Conservation (phyloP, 2,113 vertebrate genomes). For the Phylloscopus trochiloides region DNA sequence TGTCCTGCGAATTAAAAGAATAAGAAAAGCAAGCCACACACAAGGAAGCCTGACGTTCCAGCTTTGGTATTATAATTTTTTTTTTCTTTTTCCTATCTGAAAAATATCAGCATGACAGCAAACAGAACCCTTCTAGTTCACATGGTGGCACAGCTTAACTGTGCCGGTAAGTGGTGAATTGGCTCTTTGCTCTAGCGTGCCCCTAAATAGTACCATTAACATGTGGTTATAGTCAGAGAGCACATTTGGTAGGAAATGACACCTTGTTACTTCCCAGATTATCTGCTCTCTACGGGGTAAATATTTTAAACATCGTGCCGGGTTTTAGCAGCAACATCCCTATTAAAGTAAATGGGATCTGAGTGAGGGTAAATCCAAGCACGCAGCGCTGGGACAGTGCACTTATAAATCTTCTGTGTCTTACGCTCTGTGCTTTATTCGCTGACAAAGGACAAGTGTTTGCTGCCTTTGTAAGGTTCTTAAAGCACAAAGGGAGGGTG, state of each 20-base stretch:
- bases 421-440: neutral
- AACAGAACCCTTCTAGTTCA: neutral
- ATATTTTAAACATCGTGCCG: conserved; percentile 21
- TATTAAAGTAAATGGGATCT: conserved; percentile 41
- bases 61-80: neutral
- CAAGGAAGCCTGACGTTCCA: neutral
- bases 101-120: neutral
- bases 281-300: conserved; percentile 44
- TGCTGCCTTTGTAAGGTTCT: conserved; percentile 18
- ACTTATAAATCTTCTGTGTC: conserved; percentile 33
- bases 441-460: conserved; percentile 28
- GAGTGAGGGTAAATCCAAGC: conserved; percentile 9
- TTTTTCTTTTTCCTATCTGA: neutral
- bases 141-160: neutral
- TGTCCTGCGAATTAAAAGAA: neutral
- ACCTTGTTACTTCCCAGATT: conserved; percentile 55
- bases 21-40: neutral
- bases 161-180: neutral
- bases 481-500: conserved; percentile 38
- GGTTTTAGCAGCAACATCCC: conserved; percentile 24
- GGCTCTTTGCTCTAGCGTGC: neutral
- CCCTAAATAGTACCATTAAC: conserved; percentile 1
- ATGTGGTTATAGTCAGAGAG: conserved; percentile 44
- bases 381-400: neutral
- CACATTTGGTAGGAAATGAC: conserved; percentile 26